Conservation (phyloP, 2,113 vertebrate species). For the Platanista minor region DNA sequence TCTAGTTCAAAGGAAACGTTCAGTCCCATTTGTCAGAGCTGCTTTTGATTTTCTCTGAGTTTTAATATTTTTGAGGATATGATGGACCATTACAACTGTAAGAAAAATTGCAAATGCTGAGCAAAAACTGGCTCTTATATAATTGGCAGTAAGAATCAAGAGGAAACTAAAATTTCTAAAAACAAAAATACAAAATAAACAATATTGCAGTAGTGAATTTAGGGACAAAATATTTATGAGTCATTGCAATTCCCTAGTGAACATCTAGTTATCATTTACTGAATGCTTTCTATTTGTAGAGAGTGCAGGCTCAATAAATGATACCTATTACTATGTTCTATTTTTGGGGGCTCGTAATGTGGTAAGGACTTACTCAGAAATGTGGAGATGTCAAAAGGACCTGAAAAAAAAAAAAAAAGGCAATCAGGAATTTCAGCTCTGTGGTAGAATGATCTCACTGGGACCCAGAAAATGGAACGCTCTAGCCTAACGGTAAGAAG, state of each 20-base stretch:
- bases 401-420: neutral
- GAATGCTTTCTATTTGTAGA: neutral
- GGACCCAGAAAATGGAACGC: neutral
- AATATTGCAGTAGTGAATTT: neutral
- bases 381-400: neutral
- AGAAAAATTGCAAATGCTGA: constrained; percentile 20
- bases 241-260: neutral
- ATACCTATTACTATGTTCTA: neutral
- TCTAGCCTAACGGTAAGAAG: neutral
- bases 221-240: neutral
- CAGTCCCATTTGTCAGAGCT: neutral
- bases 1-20: constrained; percentile 10
- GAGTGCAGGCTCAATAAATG: neutral
- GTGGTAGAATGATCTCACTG: neutral
- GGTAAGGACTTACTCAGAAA: neutral
- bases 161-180: constrained; percentile 38
- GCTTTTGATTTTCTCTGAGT: neutral
- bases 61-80: constrained; percentile 41
- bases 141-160: neutral
- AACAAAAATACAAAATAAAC: constrained; percentile 12
- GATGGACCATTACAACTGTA: neutral
- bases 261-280: neutral
- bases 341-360: neutral
- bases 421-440: neutral
- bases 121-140: constrained; percentile 7